A percentile compares a stretch with the other conserved stretches of the same genome.
Evolutionary conservation across 2,797 vertebrate species (phyloP).

Genomic region (Momotus momota): DNA sequence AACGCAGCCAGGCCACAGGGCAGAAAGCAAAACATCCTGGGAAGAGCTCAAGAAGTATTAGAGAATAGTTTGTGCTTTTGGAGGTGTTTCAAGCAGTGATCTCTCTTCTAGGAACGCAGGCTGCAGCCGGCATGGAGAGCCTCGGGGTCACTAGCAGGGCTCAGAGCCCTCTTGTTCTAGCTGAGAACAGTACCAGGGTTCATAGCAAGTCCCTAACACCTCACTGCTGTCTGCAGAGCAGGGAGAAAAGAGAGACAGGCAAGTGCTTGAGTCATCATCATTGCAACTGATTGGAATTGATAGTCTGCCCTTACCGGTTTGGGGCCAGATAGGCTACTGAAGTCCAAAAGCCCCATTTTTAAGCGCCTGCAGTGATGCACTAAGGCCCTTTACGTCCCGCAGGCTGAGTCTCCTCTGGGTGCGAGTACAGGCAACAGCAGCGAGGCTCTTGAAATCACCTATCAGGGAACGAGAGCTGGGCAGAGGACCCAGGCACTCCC

Average conservation of each 20-base stretch:
- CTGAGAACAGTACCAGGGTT: background rate
- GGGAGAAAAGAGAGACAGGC: background rate
- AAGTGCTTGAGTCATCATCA: fast-evolving
- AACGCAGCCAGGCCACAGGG: background rate
- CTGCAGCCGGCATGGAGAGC: background rate
- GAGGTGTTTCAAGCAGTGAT: constrained; percentile 27
- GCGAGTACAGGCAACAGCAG: fast-evolving
- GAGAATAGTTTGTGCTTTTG: constrained; percentile 15
- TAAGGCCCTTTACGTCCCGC: background rate
- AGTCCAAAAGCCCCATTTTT: background rate
- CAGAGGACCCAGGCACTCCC: background rate
- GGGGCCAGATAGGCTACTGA: background rate
- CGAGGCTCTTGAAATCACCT: background rate
- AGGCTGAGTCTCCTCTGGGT: background rate
- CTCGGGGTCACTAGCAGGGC: background rate
- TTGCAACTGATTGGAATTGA: background rate
- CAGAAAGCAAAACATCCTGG: constrained; percentile 41
- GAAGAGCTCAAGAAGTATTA: constrained; percentile 37
- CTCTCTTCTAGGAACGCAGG: background rate
- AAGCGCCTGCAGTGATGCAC: background rate
- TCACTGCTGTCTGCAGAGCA: fast-evolving
- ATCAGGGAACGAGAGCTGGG: background rate
- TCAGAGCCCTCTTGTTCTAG: background rate
- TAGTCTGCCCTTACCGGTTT: background rate
- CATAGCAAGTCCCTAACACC: background rate